Percentiles rank a stretch among this genome's conserved stretches.
These are phyloP conservation scores for Colletes gigas DNA, from an alignment of 1,140 invertebrate genomes.

Conservation along the genomic window DNA sequence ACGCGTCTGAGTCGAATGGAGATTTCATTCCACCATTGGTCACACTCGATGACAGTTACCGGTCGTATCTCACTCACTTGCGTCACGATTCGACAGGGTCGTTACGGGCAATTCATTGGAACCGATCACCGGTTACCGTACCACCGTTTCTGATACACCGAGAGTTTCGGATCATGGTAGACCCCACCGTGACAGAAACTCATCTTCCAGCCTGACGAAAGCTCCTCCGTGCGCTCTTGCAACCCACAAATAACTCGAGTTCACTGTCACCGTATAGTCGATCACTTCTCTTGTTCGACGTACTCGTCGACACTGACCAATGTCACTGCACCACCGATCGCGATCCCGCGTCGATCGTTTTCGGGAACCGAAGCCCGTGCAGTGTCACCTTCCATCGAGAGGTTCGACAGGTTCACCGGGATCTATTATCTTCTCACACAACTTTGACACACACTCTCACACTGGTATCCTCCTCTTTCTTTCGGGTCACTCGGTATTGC, in stretches of 20 bases:
- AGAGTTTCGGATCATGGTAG: not conserved
- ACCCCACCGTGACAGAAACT: not conserved
- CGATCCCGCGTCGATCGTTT: conserved; percentile 7
- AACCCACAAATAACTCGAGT: not conserved
- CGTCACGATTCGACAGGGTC: not conserved
- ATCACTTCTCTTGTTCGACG: conserved; percentile 17
- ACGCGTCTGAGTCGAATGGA: not conserved
- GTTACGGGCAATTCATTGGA: not conserved
- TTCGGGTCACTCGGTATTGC: not conserved
- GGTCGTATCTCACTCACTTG: not conserved
- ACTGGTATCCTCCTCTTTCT: not conserved
- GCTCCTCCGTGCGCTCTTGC: not conserved
- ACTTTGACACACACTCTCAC: not conserved
- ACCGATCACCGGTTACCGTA: conserved; percentile 2
- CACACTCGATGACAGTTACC: not conserved
- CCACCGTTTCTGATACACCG: not conserved
- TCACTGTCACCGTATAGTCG: conserved; percentile 48
- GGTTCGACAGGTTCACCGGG: not conserved
- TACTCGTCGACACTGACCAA: conserved; percentile 12
- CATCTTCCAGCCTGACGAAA: conserved; percentile 4
- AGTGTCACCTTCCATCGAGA: no score
- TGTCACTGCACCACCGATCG: conserved; percentile 9
- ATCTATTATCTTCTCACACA: not conserved
- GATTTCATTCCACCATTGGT: not conserved
- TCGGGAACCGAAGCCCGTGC: not conserved